Evolutionary conservation across 2,797 vertebrate genomes (phyloP).

Genomic region (Eospalax fontanierii): DNA sequence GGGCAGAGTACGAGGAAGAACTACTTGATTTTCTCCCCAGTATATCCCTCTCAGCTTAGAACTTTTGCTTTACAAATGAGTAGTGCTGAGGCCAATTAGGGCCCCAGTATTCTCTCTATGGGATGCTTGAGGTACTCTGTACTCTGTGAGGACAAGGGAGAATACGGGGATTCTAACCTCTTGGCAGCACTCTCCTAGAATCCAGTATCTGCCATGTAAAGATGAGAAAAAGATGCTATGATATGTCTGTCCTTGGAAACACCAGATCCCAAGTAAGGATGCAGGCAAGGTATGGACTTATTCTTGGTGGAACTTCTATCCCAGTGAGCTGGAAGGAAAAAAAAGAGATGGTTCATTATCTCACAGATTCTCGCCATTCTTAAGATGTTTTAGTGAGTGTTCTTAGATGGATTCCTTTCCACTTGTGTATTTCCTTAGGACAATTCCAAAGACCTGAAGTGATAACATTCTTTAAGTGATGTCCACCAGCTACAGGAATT

Average conservation of each 20-base stretch:
- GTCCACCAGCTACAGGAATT: not conserved
- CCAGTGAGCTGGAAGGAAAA: not conserved
- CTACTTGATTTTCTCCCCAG: not conserved
- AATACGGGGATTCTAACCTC: not conserved
- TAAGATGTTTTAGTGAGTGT: not conserved
- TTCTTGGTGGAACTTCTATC: not conserved
- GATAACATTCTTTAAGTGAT: conserved; percentile 18
- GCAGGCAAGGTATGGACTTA: not conserved
- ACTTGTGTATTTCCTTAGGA: not conserved
- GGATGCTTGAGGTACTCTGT: not conserved
- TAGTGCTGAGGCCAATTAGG: not conserved
- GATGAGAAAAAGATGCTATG: not conserved
- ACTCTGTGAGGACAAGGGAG: not conserved
- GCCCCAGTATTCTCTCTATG: not conserved
- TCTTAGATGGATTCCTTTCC: conserved; percentile 34
- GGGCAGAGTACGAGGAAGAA: not conserved
- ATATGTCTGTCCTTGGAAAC: not conserved
- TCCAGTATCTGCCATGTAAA: not conserved
- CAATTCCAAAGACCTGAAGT: conserved; percentile 22
- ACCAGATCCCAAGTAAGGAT: not conserved
- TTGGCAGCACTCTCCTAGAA: not conserved
- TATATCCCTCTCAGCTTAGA: not conserved
- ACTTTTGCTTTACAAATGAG: not conserved
- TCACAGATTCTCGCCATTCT: not conserved
- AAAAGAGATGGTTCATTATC: not conserved